Base-by-base conservation (phyloP, 2,888 invertebrate species). In the Eilema caniola region DNA sequence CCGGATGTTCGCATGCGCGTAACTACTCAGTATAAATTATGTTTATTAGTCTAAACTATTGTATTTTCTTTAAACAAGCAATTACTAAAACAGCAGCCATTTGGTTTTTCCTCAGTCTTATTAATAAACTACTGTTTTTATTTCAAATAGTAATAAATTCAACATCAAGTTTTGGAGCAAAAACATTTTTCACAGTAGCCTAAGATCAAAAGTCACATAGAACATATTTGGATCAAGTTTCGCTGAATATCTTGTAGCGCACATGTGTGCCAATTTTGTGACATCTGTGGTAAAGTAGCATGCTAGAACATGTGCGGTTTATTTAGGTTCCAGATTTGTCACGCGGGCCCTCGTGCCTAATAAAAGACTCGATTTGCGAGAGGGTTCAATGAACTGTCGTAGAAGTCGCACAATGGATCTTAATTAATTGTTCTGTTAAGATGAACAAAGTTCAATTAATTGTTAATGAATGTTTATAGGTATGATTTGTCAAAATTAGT, bases 261-360 rank as follows among this genome's bases (percentile, higher is more conserved):
- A 59, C 57, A 25, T n/a, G 57, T 14, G 25, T 59, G 24, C 57
- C 57, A 59, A 59, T 59, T 24, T 8, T 14, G 57, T 47, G 57
- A 24, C 24, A 25, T 25, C 57, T 59, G 57, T 23, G 23, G 57
- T 12, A 16, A 60, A 28, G 60, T 60, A 20, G 28, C 60, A 28
- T 33, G 20, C 31, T 16, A 10, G 61, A 16, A 61, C 61, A 61
- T 61, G 61, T 61, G 61, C 20, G 20, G 7, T 28, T 60, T 60
- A 61, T 61, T 20, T 28, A 31, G 33, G 60, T 60, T 28, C 28
- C 61, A n/a, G 16, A 10, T 31, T n/a, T 12, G 61, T 61, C 61
- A 61, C 61, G 31, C n/a, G 61, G 31, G 33, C 61, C 61, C 31
- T 33, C 31, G 28, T 61, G 31, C 33, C 28, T 53, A 53, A n/a